Evolutionary conservation across 2,797 vertebrate genomes (phyloP).

Genomic region (Urophycis tenuis): DNA sequence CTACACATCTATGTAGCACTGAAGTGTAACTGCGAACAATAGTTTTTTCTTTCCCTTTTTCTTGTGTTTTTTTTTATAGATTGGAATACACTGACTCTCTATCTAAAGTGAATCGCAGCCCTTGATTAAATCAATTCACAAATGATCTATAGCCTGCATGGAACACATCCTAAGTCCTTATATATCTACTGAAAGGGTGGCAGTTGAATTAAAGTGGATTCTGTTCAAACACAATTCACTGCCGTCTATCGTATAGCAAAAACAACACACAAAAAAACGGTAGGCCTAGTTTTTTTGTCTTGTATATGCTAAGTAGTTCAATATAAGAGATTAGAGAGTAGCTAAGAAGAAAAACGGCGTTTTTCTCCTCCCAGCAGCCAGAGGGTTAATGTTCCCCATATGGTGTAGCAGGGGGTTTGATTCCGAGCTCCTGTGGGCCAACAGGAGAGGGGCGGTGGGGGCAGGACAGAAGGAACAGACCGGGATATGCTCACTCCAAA

Average conservation of each 20-base stretch:
- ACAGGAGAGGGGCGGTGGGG: slow-evolving; percentile 51
- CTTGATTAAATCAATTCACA: slow-evolving; percentile 21
- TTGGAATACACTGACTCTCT: slow-evolving; percentile 2
- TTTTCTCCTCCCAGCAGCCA: slow-evolving; percentile 44
- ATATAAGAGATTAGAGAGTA: not conserved
- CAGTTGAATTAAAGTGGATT: not conserved
- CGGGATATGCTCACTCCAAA: slow-evolving; percentile 52
- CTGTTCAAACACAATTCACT: not conserved
- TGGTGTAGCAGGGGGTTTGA: slow-evolving; percentile 64
- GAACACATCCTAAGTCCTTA: slow-evolving; percentile 23
- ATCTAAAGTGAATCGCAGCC: slow-evolving; percentile 39
- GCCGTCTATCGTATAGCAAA: not conserved
- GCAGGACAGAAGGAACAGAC: slow-evolving; percentile 64
- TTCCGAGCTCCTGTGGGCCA: slow-evolving; percentile 66
- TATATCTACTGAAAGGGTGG: slow-evolving; percentile 10
- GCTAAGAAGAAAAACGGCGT: slow-evolving; percentile 13
- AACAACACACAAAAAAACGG: not conserved
- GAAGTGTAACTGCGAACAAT: slow-evolving; percentile 50
- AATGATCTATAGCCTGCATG: slow-evolving; percentile 31
- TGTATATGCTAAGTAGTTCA: not conserved
- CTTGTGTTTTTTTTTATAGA: not conserved
- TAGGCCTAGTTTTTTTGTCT: not conserved
- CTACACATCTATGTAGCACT: slow-evolving; percentile 47
- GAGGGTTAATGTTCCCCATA: slow-evolving; percentile 69
- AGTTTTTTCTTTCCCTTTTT: slow-evolving; percentile 23